Base-by-base conservation (phyloP, 2,113 vertebrate species). In the Phalacrocorax aristotelis region DNA sequence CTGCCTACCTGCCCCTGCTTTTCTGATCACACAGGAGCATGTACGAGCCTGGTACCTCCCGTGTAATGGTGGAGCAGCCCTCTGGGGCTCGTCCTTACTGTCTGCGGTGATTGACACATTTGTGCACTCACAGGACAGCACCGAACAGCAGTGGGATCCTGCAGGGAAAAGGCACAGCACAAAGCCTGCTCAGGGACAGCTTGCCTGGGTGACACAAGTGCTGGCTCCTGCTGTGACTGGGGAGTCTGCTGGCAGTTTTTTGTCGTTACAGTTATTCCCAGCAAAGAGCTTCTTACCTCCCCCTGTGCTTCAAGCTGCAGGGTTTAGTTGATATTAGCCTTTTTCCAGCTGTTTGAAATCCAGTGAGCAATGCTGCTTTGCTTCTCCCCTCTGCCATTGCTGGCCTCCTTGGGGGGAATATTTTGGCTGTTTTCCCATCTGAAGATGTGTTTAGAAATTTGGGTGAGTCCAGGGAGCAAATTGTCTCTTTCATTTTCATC, bases 281-380 rank as follows among this genome's bases (percentile, higher is more conserved):
- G 49, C 60, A 92, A 95, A 95, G 75, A 88, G 52, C 68, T 93
- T 12, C 58, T 96, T 70, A 15, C 36, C 54, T 90, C 71, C 55
- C 46, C n/a, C 74, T 57, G 75, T 0, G 3, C 40, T 70, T n/a
- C 11, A 49, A 83, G 83, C 71, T 71, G 64, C 27, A 52, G 62
- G 42, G 49, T 91, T 89, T 93, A 94, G 87, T 61, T 69, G 52
- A 61, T 92, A 90, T 34, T 94, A 90, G 44, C 70, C 65, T 87
- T 90, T 83, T 78, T n/a, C 65, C 92, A 94, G 92, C 71, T 60
- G 54, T 54, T 66, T 54, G 54, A 75, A 78, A 82, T 82, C 78
- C 52, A 90, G 72, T 16, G 9, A 90, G 49, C 26, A 42, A n/a
- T 27, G 42, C 15, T 62, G 62, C 30, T 91, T 94, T 72, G 23